phyloP scores from a whole-genome alignment of 64 coral and sea anemone genomes.

The Hydrozoanthus tunicans region DNA sequence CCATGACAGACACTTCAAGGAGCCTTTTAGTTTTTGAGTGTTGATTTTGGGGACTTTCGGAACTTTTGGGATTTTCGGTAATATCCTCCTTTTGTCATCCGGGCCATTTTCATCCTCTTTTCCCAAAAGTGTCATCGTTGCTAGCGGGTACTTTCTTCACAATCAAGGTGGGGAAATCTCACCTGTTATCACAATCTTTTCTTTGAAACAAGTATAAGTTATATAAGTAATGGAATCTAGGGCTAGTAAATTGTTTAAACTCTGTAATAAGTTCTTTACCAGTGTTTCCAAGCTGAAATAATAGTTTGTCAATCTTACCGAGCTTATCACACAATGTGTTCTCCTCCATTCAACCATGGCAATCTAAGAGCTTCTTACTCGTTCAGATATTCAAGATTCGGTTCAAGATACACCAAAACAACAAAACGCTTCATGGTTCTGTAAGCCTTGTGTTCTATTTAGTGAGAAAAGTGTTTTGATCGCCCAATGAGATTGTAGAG shows the following conservation, averaged over 20 bases:
- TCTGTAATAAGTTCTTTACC: not conserved
- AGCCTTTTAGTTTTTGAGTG: conserved; percentile 68
- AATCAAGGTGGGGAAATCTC: not conserved
- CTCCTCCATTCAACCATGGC: not conserved
- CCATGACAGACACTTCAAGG: conserved; percentile 80
- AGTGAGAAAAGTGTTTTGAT: not conserved
- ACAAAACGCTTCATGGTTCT: not conserved
- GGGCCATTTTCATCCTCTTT: not conserved
- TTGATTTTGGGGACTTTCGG: conserved; percentile 69
- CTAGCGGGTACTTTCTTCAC: not conserved
- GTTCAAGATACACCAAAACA: conserved; percentile 9
- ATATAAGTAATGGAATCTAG: not conserved
- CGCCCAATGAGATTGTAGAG: conserved; percentile 21
- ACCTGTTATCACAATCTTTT: not conserved
- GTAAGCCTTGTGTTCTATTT: conserved; percentile 9
- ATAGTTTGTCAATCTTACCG: not conserved
- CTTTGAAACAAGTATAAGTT: not conserved
- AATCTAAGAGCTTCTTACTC: not conserved
- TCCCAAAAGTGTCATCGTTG: conserved; percentile 3
- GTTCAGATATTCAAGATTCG: conserved; percentile 15
- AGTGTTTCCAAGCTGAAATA: not conserved
- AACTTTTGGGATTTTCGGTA: conserved; percentile 51
- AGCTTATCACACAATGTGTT: not conserved
- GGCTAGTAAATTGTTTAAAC: not conserved
- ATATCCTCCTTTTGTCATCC: conserved; percentile 44